Evolutionary conservation across 2,888 invertebrate species (phyloP).

Genomic region (Drosophila mettleri): DNA sequence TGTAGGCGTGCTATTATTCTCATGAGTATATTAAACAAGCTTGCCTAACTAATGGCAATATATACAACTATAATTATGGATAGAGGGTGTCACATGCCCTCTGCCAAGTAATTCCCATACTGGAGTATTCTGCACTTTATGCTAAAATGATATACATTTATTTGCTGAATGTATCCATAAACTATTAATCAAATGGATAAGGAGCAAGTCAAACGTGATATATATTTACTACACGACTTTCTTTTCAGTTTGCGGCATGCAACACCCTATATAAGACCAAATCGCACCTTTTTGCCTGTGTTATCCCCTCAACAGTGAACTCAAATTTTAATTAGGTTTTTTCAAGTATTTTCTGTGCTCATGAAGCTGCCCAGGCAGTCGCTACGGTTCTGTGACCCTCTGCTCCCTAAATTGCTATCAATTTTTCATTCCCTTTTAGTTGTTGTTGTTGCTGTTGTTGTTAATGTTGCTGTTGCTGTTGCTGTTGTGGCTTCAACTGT

Average conservation of each 20-base stretch:
- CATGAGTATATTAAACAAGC: constrained; percentile 22
- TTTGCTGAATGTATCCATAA: too few species aligned
- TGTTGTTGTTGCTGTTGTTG: constrained; percentile 18
- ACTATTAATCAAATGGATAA: background rate
- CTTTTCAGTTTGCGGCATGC: background rate
- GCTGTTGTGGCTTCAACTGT: constrained; percentile 28
- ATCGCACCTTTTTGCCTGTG: constrained; percentile 29
- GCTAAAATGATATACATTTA: too few species aligned
- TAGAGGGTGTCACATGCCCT: constrained; percentile 17
- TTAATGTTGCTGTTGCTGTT: constrained; percentile 13
- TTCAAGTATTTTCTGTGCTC: constrained; percentile 62
- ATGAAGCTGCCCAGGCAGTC: constrained; percentile 42
- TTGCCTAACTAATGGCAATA: constrained; percentile 7
- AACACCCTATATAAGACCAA: constrained; percentile 37
- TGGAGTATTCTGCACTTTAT: too few species aligned
- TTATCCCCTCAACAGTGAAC: constrained; percentile 52
- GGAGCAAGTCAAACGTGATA: background rate
- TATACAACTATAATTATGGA: background rate
- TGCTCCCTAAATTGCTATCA: constrained; percentile 53
- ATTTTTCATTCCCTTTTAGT: constrained; percentile 39
- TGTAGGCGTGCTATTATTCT: constrained; percentile 23
- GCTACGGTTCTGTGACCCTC: constrained; percentile 49
- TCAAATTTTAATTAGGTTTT: constrained; percentile 76
- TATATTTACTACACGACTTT: background rate
- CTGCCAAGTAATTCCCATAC: constrained; percentile 4